Evolutionary conservation across 2,797 vertebrate genomes (phyloP).

Genomic region (Saxicola maurus): DNA sequence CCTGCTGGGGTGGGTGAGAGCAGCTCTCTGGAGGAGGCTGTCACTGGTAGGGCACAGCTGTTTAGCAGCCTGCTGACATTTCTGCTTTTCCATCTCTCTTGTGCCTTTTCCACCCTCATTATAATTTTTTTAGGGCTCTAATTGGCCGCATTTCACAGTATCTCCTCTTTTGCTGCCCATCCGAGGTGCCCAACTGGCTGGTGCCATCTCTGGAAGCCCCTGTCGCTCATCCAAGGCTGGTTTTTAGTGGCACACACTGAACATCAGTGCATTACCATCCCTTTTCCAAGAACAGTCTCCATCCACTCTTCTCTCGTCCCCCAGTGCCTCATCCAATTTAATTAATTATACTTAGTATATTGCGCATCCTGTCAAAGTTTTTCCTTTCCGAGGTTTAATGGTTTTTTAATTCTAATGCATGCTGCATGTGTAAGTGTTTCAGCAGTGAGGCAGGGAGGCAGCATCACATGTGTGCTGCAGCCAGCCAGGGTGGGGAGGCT

Average conservation of each 20-base stretch:
- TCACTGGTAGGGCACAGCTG: rapidly evolving
- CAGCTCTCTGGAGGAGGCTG: background rate
- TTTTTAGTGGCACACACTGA: conserved; percentile 25
- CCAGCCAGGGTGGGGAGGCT: conserved; percentile 9
- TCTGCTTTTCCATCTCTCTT: background rate
- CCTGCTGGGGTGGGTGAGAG: background rate
- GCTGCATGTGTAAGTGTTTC: conserved; percentile 39
- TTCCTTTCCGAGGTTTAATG: conserved; percentile 64
- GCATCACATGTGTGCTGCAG: conserved; percentile 10
- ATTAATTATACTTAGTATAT: conserved; percentile 69
- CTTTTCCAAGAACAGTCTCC: conserved; percentile 58
- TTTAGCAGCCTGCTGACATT: background rate
- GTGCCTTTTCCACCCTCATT: background rate
- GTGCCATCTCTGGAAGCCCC: background rate
- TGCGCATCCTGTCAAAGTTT: conserved; percentile 69
- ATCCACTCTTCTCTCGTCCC: conserved; percentile 47
- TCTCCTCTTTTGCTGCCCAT: background rate
- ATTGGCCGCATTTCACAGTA: background rate
- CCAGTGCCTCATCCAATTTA: conserved; percentile 69
- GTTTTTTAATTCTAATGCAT: conserved; percentile 65
- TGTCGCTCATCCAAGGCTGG: background rate
- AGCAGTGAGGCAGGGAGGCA: conserved; percentile 35
- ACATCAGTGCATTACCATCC: conserved; percentile 40
- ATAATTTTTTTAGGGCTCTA: background rate
- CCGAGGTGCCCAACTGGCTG: conserved; percentile 25